These are phyloP conservation scores for Catajapyx aquilonaris DNA, from an alignment of 1,140 invertebrate genomes.

Conservation along the genomic window DNA sequence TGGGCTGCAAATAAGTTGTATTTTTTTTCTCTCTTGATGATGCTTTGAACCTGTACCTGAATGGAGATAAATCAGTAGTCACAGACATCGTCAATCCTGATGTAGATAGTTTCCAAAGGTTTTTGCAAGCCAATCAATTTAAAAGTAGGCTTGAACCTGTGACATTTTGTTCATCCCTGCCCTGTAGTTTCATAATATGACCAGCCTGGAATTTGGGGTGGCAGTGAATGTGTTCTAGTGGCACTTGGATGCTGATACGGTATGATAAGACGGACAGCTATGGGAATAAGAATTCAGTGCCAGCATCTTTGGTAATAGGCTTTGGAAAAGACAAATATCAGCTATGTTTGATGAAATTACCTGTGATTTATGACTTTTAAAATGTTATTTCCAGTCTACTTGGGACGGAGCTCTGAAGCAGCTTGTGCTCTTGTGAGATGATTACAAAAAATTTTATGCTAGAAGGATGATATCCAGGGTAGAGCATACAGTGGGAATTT, in stretches of 20 bases:
- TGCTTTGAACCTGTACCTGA: conserved; percentile 28
- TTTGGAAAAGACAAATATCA: not conserved
- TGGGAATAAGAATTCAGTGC: conserved; percentile 31
- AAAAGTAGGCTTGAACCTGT: conserved; percentile 26
- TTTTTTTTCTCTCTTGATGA: conserved; percentile 30
- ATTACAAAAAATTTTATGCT: conserved; percentile 29
- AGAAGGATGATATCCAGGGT: conserved; percentile 18
- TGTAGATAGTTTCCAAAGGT: conserved; percentile 25
- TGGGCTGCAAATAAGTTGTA: conserved; percentile 27
- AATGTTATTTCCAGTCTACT: conserved; percentile 18
- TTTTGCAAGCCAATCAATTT: conserved; percentile 19
- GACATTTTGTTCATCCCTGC: conserved; percentile 38
- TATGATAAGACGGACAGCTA: conserved; percentile 35
- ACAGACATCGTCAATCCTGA: conserved; percentile 31
- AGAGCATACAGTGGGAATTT: not conserved
- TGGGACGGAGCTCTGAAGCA: conserved; percentile 25
- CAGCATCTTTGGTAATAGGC: conserved; percentile 20
- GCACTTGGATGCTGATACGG: conserved; percentile 20
- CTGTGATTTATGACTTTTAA: not conserved
- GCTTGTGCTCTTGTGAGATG: conserved; percentile 24
- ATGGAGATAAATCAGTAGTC: conserved; percentile 34
- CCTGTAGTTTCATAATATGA: conserved; percentile 38
- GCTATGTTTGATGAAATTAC: no score
- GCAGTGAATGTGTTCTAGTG: conserved; percentile 39
- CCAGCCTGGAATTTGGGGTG: conserved; percentile 26